Evolutionary conservation across 2,797 vertebrate genomes (phyloP), one percentile per base, ranked within the genome.

Genomic region (Anguilla marmorata): DNA sequence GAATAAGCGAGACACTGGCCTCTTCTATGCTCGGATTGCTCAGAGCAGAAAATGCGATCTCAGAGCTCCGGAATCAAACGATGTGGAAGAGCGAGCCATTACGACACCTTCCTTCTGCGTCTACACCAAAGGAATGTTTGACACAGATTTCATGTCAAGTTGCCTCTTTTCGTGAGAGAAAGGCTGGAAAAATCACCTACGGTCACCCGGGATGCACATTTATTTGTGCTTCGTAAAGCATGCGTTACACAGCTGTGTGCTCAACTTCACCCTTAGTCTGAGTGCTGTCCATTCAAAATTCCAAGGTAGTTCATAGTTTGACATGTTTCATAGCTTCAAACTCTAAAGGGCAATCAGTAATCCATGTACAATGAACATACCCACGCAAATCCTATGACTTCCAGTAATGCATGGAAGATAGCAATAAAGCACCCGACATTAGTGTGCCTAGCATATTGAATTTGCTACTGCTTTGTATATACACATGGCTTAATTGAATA

Each of bases 71-170:
- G 48, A 48, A 54, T 14, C 74, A 79, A 84, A 8, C 27, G 80
- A 54, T 84, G 48, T 24, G 48, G 45, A 84, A 50, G 80, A 84
- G 48, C 7, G 24, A 37, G 21, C 48, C 50, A 54, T 52, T 84
- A 16, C 21, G 50, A 84, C 80, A 54, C 21, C 21, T 27, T n/a
- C 24, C 30, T 91, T 93, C 93, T 89, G 93, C 89, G 89, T 87
- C 74, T 1, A 80, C 88, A 93, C 93, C 92, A 93, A 91, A 93
- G 88, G 91, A 91, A 88, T 86, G 91, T 89, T 92, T 92, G 94
- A 92, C 91, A 93, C 90, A 94, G 93, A 94, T 95, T 95, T 95
- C 92, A 95, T 93, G 93, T 89, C 91, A 94, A 94, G 95, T 95
- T 95, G 93, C 89, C 91, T 90, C 86, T 89, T 69, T 91, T 88